A percentile compares a stretch with the other conserved stretches of the same genome.
Conservation (phyloP, 2,888 invertebrate species). For the Cecidostiba fungosa region DNA sequence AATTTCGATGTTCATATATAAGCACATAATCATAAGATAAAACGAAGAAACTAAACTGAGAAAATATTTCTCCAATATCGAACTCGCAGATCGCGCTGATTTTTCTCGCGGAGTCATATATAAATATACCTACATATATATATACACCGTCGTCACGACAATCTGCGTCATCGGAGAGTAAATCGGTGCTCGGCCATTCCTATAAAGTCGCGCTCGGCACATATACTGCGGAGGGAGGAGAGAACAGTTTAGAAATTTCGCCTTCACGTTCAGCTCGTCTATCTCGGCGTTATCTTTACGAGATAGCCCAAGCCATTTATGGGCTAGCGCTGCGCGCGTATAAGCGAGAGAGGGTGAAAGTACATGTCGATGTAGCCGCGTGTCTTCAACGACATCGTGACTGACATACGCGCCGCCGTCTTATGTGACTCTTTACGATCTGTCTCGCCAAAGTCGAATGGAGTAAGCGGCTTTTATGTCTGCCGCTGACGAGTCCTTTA, state of each 20-base stretch:
- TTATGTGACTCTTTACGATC: conserved; percentile 63
- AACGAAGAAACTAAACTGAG: too few species aligned
- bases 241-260: conserved; percentile 60
- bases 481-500: conserved; percentile 54
- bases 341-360: background rate
- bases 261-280: conserved; percentile 59
- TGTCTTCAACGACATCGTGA: conserved; percentile 60
- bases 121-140: too few species aligned
- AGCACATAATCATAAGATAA: too few species aligned
- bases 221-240: background rate
- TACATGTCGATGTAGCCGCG: conserved; percentile 42
- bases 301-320: conserved; percentile 54
- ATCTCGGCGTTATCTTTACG: conserved; percentile 62
- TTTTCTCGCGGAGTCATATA: background rate
- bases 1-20: too few species aligned
- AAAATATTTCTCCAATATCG: background rate
- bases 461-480: conserved; percentile 27
- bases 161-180: conserved; percentile 15
- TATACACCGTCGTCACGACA: background rate
- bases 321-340: background rate
- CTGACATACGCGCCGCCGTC: conserved; percentile 60
- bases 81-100: background rate
- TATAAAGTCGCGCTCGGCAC: conserved; percentile 8
- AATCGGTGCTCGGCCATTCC: conserved; percentile 29
- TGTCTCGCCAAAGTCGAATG: conserved; percentile 41